A percentile compares a stretch with the other conserved stretches of the same genome.
These are phyloP conservation scores for Oryzias dopingdopingensis DNA, from an alignment of 2,797 vertebrate genomes.

Conservation along the genomic window DNA sequence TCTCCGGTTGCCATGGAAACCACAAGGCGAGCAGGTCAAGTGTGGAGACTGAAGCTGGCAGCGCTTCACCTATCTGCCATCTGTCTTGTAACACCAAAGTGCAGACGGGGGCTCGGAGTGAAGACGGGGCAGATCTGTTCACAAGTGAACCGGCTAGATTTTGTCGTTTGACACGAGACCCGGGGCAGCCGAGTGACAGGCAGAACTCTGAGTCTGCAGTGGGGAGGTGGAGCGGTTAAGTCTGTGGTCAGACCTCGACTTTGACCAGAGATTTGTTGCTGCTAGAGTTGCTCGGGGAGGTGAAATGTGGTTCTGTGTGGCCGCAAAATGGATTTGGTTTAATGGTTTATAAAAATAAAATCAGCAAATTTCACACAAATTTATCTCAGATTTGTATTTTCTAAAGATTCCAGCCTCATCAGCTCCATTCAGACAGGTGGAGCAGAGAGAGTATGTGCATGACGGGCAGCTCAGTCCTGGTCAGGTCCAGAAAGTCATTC, in stretches of 20 bases:
- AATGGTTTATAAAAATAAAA: no score
- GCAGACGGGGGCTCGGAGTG: constrained; percentile 18
- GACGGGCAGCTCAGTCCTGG: no score
- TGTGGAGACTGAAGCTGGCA: constrained; percentile 52
- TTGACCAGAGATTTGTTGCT: neutral
- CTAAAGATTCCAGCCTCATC: no score
- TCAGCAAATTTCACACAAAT: no score
- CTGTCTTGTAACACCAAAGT: constrained; percentile 57
- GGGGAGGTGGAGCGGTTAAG: neutral
- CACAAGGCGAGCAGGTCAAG: constrained; percentile 50
- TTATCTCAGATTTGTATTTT: no score
- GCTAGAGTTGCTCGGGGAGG: no score
- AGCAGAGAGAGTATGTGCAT: no score
- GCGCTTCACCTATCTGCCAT: constrained; percentile 56
- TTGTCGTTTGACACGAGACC: constrained; percentile 6
- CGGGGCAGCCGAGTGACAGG: neutral
- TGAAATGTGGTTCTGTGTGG: no score
- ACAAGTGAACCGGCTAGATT: constrained; percentile 2
- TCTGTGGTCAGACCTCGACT: constrained; percentile 30
- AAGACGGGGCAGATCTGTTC: neutral
- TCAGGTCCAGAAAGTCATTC: no score
- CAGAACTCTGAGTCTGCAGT: neutral
- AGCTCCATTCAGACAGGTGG: no score
- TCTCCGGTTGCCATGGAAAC: constrained; percentile 65
- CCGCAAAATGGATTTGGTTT: no score